Percentiles rank a stretch among this genome's conserved stretches.
These are phyloP conservation scores for Netelia fuscicornis DNA, from an alignment of 2,888 invertebrate species.

Conservation along the genomic window DNA sequence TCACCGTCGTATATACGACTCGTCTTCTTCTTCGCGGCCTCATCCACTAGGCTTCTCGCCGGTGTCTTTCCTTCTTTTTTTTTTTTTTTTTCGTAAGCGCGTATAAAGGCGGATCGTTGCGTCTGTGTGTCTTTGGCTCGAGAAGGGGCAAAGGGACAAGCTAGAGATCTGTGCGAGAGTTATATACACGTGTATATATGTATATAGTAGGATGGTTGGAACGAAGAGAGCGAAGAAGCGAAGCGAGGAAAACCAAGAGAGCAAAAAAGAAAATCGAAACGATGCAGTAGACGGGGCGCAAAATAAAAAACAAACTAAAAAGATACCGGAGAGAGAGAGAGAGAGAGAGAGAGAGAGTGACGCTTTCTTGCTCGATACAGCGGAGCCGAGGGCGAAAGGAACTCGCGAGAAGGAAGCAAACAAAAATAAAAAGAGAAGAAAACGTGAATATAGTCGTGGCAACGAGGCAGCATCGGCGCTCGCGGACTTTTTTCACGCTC, in stretches of 20 bases:
- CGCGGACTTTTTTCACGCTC: constrained; percentile 29
- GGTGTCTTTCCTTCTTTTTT: background rate
- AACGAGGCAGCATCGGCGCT: constrained; percentile 32
- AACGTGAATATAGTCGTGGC: constrained; percentile 36
- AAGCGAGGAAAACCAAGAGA: constrained; percentile 3
- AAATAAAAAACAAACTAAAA: constrained; percentile 8
- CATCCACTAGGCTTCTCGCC: constrained; percentile 20
- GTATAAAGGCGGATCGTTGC: background rate
- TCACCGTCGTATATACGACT: constrained; percentile 13
- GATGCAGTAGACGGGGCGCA: constrained; percentile 28
- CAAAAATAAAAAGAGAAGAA: constrained; percentile 31
- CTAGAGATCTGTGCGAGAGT: no score
- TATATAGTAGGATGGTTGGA: no score
- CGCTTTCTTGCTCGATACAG: constrained; percentile 15
- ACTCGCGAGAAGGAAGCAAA: constrained; percentile 14
- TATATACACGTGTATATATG: no score
- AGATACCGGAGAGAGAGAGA: background rate
- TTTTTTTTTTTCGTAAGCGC: background rate
- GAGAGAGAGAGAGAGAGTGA: background rate
- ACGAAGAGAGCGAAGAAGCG: no score
- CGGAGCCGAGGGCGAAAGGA: constrained; percentile 33
- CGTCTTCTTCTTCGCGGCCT: constrained; percentile 7
- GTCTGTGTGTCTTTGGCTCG: no score
- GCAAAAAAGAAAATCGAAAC: constrained; percentile 9
- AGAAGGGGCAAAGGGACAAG: no score